phyloP scores from a whole-genome alignment of 2,113 vertebrate species.

The Chionis minor region DNA sequence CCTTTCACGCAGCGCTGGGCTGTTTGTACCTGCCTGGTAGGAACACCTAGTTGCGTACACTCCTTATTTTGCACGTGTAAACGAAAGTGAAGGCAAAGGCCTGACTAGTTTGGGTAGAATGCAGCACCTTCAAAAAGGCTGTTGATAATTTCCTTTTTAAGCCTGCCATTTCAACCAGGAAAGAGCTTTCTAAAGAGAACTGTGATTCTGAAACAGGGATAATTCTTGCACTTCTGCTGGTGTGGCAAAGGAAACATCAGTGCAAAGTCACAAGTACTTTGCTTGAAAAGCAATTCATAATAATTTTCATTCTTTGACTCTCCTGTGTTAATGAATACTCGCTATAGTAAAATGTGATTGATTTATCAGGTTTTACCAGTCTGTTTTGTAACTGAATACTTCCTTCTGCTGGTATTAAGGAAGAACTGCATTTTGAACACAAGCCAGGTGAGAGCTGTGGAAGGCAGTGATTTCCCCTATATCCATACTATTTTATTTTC shows the following conservation, averaged over 20 bases:
- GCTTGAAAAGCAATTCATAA: not conserved
- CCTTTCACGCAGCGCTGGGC: not conserved
- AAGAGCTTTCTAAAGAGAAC: not conserved
- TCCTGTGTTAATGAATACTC: not conserved
- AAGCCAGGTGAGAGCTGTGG: not conserved
- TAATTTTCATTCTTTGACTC: not conserved
- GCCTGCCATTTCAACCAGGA: not conserved
- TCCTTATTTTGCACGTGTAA: not conserved
- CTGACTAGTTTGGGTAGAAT: not conserved
- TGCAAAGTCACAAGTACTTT: not conserved
- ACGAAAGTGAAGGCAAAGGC: conserved; percentile 12
- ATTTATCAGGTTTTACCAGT: conserved; percentile 17
- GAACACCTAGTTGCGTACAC: not conserved
- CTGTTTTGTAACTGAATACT: conserved; percentile 24
- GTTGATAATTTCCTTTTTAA: not conserved
- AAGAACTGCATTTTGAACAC: conserved; percentile 31
- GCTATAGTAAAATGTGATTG: not conserved
- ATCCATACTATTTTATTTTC: not conserved
- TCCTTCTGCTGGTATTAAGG: conserved; percentile 16
- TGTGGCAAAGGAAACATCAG: not conserved
- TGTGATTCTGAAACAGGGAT: not conserved
- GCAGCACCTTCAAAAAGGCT: not conserved
- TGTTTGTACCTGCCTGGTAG: not conserved
- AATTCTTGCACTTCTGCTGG: not conserved
- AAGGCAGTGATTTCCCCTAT: not conserved